Conservation (phyloP, 2,888 invertebrate genomes). For the Thera obeliscata region DNA sequence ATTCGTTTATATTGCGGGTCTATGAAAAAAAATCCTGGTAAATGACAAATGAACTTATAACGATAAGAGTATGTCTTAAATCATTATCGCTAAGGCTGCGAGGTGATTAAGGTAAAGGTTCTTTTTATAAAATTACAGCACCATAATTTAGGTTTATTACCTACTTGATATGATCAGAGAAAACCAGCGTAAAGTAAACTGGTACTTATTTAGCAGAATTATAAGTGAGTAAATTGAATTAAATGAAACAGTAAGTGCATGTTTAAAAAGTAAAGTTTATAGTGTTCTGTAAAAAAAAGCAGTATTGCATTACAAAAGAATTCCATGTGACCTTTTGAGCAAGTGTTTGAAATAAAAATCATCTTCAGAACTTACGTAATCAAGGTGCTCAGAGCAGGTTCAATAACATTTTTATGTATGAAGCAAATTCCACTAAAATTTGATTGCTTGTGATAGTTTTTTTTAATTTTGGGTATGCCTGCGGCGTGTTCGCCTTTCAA, state of each 20-base stretch:
- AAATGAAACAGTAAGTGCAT: not conserved
- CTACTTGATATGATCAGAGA: too few species aligned
- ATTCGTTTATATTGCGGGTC: too few species aligned
- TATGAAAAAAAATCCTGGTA: too few species aligned
- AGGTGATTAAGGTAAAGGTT: too few species aligned
- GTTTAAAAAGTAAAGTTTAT: slow-evolving; percentile 2
- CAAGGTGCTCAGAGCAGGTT: slow-evolving; percentile 10
- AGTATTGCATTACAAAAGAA: slow-evolving; percentile 17
- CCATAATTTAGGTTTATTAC: too few species aligned
- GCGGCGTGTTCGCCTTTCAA: too few species aligned
- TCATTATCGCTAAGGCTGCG: too few species aligned
- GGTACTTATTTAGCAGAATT: not conserved
- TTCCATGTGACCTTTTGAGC: slow-evolving; percentile 16
- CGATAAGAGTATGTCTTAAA: too few species aligned
- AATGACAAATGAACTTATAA: too few species aligned
- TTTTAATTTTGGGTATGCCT: not conserved
- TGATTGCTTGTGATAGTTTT: not conserved
- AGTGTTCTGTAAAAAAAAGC: not conserved
- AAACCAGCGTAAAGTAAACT: not conserved
- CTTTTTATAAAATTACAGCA: too few species aligned
- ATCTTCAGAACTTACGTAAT: slow-evolving; percentile 11
- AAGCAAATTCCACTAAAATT: not conserved
- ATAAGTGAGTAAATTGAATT: not conserved
- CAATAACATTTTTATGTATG: slow-evolving; percentile 6
- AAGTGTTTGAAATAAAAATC: slow-evolving; percentile 2